phyloP scores from a whole-genome alignment of 2,888 invertebrate species.

The Pseudococcus viburni region DNA sequence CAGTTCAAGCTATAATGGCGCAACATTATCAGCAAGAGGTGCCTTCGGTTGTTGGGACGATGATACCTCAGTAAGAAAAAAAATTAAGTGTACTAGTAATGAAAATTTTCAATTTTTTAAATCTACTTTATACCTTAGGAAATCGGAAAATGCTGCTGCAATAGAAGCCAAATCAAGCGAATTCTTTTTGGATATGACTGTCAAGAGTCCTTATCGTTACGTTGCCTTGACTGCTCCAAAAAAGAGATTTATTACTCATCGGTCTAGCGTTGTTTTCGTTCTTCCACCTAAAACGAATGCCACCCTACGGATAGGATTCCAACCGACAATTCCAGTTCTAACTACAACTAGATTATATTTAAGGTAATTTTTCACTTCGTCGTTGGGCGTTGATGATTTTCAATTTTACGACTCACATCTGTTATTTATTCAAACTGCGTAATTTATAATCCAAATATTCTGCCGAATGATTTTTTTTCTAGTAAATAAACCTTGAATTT shows the following conservation, averaged over 20 bases:
- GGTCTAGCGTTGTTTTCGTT: slow-evolving; percentile 54
- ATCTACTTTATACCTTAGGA: not conserved
- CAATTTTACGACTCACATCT: no score
- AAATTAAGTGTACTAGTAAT: not conserved
- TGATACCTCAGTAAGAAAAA: slow-evolving; percentile 57
- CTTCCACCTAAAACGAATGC: slow-evolving; percentile 58
- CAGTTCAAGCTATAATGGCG: slow-evolving; percentile 83
- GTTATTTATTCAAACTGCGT: not conserved
- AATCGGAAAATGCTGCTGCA: slow-evolving; percentile 55
- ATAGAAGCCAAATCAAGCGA: slow-evolving; percentile 57
- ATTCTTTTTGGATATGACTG: slow-evolving; percentile 60
- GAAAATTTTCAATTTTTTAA: no score
- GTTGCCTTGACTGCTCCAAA: slow-evolving; percentile 3
- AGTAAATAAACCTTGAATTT: slow-evolving; percentile 14
- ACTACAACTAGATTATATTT: slow-evolving; percentile 58
- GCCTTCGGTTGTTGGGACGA: slow-evolving; percentile 50
- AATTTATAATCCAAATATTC: not conserved
- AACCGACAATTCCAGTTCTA: not conserved
- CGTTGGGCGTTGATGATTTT: no score
- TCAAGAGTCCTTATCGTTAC: slow-evolving; percentile 36
- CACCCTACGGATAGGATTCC: slow-evolving; percentile 55
- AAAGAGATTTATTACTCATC: slow-evolving; percentile 45
- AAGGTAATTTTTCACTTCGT: slow-evolving; percentile 35
- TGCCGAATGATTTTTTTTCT: not conserved
- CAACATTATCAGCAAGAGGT: slow-evolving; percentile 77